Conservation (phyloP, 2,888 invertebrate genomes). For the Coenonympha glycerion region DNA sequence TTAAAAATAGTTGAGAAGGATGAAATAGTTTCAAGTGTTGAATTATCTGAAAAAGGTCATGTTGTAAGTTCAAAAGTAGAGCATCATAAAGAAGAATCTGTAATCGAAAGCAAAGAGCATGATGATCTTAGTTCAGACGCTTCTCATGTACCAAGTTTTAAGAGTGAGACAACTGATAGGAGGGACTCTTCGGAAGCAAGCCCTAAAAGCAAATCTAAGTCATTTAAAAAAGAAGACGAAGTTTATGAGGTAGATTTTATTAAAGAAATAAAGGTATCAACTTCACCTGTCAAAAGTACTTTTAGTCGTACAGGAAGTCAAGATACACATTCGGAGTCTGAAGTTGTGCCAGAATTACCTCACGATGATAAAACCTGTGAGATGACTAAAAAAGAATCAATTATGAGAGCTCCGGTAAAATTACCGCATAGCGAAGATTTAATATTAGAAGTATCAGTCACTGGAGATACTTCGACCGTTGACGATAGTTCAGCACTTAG, state of each 20-base stretch:
- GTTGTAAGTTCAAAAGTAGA: conserved; percentile 64
- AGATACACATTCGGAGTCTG: conserved; percentile 75
- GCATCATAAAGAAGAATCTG: conserved; percentile 66
- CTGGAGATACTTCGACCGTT: conserved; percentile 35
- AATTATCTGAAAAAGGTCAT: conserved; percentile 67
- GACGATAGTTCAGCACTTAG: conserved; percentile 6
- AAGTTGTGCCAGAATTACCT: conserved; percentile 69
- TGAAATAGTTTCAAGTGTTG: conserved; percentile 60
- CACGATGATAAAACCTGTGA: conserved; percentile 62
- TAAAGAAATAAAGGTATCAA: conserved; percentile 72
- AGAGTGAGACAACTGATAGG: conserved; percentile 59
- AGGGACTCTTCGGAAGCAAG: conserved; percentile 61
- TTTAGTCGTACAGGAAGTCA: conserved; percentile 74
- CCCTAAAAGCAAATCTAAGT: conserved; percentile 66
- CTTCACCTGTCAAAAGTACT: conserved; percentile 67
- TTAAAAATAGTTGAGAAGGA: conserved; percentile 67
- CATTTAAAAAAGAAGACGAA: conserved; percentile 69
- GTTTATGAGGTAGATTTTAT: conserved; percentile 72
- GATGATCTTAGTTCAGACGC: conserved; percentile 68
- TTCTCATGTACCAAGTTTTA: conserved; percentile 65
- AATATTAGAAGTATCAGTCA: conserved; percentile 65
- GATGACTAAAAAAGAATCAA: conserved; percentile 57
- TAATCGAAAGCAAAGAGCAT: conserved; percentile 70
- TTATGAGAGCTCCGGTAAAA: conserved; percentile 59
- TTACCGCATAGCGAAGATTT: conserved; percentile 66